Evolutionary conservation across 2,113 vertebrate species (phyloP).

Genomic region (Misgurnus mizolepis): DNA sequence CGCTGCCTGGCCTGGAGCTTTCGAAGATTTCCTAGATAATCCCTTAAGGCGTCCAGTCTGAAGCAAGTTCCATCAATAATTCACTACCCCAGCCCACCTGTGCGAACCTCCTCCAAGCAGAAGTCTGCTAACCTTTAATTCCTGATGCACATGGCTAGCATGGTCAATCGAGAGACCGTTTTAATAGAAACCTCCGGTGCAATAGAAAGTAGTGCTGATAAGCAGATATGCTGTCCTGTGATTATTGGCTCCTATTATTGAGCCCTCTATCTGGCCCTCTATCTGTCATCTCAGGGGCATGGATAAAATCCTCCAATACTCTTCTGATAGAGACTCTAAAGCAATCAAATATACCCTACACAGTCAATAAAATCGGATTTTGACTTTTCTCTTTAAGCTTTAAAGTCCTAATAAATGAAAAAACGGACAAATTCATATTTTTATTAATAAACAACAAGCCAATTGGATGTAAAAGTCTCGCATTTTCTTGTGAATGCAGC

Average conservation of each 20-base stretch:
- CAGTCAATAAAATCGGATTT: conserved; percentile 28
- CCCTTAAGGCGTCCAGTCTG: conserved; percentile 39
- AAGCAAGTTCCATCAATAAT: conserved; percentile 52
- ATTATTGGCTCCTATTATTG: conserved; percentile 75
- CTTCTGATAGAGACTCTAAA: conserved; percentile 31
- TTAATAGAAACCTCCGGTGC: conserved; percentile 57
- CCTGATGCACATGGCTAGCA: conserved; percentile 20
- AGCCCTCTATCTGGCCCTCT: conserved; percentile 64
- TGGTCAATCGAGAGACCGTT: conserved; percentile 18
- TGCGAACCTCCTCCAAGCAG: conserved; percentile 30
- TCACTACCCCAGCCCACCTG: conserved; percentile 32
- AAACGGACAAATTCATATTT: too few relatives aligned
- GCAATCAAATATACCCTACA: conserved; percentile 23
- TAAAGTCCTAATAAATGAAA: too few relatives aligned
- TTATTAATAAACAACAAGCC: not conserved
- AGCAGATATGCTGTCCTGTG: conserved; percentile 66
- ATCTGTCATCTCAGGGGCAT: conserved; percentile 66
- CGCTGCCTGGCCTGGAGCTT: conserved; percentile 29
- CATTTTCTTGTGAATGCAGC: not conserved
- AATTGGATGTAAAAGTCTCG: not conserved
- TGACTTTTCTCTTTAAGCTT: not conserved
- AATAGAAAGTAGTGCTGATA: conserved; percentile 63
- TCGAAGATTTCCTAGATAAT: conserved; percentile 47
- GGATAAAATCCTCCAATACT: conserved; percentile 48
- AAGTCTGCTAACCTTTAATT: conserved; percentile 48